phyloP scores from a whole-genome alignment of 2,797 vertebrate genomes.

The Naso thynnoides region DNA sequence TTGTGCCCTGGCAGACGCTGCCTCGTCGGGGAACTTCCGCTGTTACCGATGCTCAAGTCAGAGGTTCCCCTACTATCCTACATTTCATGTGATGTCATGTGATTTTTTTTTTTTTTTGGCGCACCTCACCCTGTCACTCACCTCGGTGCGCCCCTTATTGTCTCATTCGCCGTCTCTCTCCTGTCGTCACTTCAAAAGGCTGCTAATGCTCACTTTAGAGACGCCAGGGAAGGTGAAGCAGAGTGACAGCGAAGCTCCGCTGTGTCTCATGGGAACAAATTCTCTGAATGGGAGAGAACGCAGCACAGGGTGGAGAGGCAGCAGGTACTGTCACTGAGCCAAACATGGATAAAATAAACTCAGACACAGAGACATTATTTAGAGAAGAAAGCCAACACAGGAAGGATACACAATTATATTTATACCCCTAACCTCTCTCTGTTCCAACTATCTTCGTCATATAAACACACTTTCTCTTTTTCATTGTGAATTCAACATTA shows the following conservation, averaged over 20 bases:
- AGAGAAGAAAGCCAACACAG: conserved; percentile 15
- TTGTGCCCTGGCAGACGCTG: conserved; percentile 54
- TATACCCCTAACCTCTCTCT: neutral
- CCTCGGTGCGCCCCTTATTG: conserved; percentile 17
- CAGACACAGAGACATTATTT: conserved; percentile 27
- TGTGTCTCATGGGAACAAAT: conserved; percentile 50
- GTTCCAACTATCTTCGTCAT: neutral
- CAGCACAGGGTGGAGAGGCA: conserved; percentile 18
- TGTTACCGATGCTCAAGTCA: conserved; percentile 26
- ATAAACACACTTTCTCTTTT: neutral
- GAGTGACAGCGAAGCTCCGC: conserved; percentile 61
- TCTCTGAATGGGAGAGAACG: conserved; percentile 40
- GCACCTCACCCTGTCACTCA: conserved; percentile 21
- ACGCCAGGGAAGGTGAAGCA: conserved; percentile 48
- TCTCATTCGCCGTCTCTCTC: conserved; percentile 42
- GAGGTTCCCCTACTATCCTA: conserved; percentile 1
- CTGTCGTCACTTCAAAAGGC: conserved; percentile 68
- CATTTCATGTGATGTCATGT: conserved; percentile 22
- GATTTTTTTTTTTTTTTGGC: conserved; percentile 23
- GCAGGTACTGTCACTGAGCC: conserved; percentile 52
- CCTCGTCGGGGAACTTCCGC: conserved; percentile 47
- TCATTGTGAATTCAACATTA: conserved; percentile 9
- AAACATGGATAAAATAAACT: conserved; percentile 38
- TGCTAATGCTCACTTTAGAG: conserved; percentile 68
- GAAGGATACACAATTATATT: conserved; percentile 6